Evolutionary conservation across 2,888 invertebrate genomes (phyloP).

Genomic region (Campoletis raptor): DNA sequence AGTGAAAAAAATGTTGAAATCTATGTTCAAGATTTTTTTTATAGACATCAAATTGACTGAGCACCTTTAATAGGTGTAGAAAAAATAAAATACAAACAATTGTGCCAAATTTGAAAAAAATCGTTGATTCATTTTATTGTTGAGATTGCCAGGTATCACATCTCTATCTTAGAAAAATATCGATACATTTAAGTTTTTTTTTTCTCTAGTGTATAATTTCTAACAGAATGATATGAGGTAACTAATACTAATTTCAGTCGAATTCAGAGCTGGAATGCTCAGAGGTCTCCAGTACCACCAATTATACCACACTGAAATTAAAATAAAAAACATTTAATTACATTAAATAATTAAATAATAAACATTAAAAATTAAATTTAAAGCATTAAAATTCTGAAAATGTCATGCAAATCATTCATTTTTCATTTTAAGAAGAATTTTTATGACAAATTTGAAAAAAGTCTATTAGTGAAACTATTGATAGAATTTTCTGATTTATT

Average conservation of each 20-base stretch:
- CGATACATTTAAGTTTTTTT: constrained; percentile 72
- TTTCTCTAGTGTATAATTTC: neutral
- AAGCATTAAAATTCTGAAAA: neutral
- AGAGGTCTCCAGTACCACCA: constrained; percentile 94
- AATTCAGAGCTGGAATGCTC: constrained; percentile 87
- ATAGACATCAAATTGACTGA: neutral
- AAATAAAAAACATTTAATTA: neutral
- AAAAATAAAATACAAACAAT: neutral
- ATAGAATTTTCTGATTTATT: neutral
- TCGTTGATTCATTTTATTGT: neutral
- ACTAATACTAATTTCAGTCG: constrained; percentile 88
- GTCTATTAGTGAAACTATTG: neutral
- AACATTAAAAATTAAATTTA: too few relatives aligned
- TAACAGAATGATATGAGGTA: constrained; percentile 91
- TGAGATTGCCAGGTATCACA: neutral
- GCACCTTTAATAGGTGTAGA: neutral
- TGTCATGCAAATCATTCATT: neutral
- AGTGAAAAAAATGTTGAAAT: neutral
- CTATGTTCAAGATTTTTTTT: neutral
- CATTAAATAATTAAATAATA: too few relatives aligned
- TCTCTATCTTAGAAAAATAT: constrained; percentile 36
- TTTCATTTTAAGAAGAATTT: constrained; percentile 18
- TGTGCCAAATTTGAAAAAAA: neutral
- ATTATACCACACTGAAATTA: constrained; percentile 90
- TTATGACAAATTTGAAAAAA: neutral